Base-by-base conservation (phyloP, 1,140 invertebrate genomes). In the Episyrphus balteatus region DNA sequence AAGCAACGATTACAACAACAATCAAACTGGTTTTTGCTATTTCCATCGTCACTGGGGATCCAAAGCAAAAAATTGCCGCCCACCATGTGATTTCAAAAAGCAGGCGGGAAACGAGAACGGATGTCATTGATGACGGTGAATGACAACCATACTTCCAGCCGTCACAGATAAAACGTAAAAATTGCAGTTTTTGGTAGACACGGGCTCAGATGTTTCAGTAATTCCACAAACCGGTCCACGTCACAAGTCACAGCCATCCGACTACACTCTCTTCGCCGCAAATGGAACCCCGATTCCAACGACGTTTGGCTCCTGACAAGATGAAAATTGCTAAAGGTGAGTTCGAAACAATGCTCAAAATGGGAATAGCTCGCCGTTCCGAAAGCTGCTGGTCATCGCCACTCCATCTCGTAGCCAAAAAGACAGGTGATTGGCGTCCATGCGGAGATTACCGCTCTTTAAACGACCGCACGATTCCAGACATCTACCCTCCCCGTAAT, bases 401-500 rank as follows among this genome's bases (percentile, higher is more conserved):
- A 12, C 41, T 71, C 14, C 59, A 70, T 33, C 52, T 73, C 39
- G 65, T 66, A 1, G 59, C 59, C 1, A 76, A 77, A 47, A 58
- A 60, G 30, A 50, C 55, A 48, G 62, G 63, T 6, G 51, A 55
- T 0, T 71, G 59, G 57, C 49, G 73, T 13, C 61, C 68, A 2
- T 71, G 68, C 48, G 70, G 70, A 0, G 73, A 76, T 48, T 77
- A 74, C 48, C 48, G 71, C 6, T 19, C 36, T 2, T 54, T 78
- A 0, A 79, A 78, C 52, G 47, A 53, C 0, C 19, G 40, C 1
- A 68, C 61, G 1, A 34, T 57, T 7, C 57, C 60, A 1, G 71
- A 76, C 44, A 21, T 53, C 1, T 75, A 71, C 48, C 70, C 70
- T 0, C 17, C 74, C 2, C 62, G 59, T 0, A 49, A 59, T 37